A percentile compares a stretch with the other conserved stretches of the same genome.
These are phyloP conservation scores for Chironomus tepperi DNA, from an alignment of 1,140 invertebrate genomes.

Conservation along the genomic window DNA sequence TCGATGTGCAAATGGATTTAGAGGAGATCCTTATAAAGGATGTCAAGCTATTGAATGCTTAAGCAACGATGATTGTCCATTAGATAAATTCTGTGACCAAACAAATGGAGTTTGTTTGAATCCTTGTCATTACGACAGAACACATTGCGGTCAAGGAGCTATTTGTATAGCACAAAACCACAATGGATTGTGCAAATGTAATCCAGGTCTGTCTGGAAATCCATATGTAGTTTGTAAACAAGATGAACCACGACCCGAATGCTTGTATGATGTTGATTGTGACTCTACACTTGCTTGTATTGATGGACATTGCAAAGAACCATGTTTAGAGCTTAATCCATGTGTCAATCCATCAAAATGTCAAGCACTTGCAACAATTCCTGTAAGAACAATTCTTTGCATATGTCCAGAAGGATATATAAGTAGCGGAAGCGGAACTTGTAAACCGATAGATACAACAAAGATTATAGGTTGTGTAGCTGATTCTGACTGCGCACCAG, in stretches of 20 bases:
- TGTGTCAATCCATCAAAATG: constrained; percentile 72
- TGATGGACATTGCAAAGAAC: constrained; percentile 70
- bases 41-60: constrained; percentile 78
- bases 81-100: constrained; percentile 60
- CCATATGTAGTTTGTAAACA: constrained; percentile 69
- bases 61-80: constrained; percentile 79
- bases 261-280: constrained; percentile 72
- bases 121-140: constrained; percentile 69
- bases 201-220: constrained; percentile 60
- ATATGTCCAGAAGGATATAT: constrained; percentile 80
- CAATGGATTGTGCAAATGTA: constrained; percentile 72
- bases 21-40: constrained; percentile 66
- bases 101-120: constrained; percentile 77
- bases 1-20: constrained; percentile 66
- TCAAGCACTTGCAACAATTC: constrained; percentile 66
- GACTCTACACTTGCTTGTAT: constrained; percentile 69
- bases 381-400: constrained; percentile 81
- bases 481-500: constrained; percentile 64
- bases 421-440: constrained; percentile 69
- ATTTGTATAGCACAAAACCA: constrained; percentile 75
- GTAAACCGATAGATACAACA: constrained; percentile 56
- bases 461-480: constrained; percentile 58
- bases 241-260: constrained; percentile 59
- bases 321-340: constrained; percentile 66
- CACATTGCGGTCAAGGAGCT: constrained; percentile 60